Evolutionary conservation across 2,888 invertebrate genomes (phyloP), one percentile per base, ranked within the genome.

Genomic region (Exocentrus adspersus): DNA sequence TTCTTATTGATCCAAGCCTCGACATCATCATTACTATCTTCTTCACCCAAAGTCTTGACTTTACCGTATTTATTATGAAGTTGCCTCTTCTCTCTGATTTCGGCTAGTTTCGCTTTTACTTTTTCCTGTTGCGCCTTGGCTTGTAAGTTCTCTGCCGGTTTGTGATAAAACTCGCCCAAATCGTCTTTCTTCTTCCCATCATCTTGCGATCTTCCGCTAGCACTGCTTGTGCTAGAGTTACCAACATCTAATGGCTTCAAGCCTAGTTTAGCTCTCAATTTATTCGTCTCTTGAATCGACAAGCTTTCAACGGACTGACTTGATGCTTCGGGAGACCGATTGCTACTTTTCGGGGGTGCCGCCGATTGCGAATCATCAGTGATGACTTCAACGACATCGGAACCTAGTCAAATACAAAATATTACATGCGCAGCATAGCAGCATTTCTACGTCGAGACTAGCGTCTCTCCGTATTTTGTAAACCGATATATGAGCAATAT

Each of bases 191-290:
- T 79, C 67, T 81, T 80, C 14, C 86, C 81, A 64, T 86, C 86
- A 61, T 84, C 85, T 71, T 86, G 81, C 41, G 46, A 62, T 72
- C 86, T 86, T n/a, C 68, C 84, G 20, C 60, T 79, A 46, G 78
- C 42, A 10, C 41, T 46, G 2, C 37, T 76, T 65, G 77, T 78
- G 42, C 60, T 63, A 6, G 71, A 66, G 12, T 68, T 42, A 42
- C 67, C 67, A n/a, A 92, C 84, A 75, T 96, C 92, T 2, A 98
- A 84, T 0, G 98, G 98, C 79, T 96, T 97, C 30, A 98, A 85
- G 0, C 98, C 98, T 19, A 99, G 87, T 80, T 97, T 96, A 1
- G 94, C 94, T 75, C 98, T 87, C 9, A 99, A 84, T 71, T 91
- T 92, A 83, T 97, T 97, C 3, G 94, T 94, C 75, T 93, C 94